phyloP scores from a whole-genome alignment of 1,140 invertebrate species.

The Macrobrachium nipponense region DNA sequence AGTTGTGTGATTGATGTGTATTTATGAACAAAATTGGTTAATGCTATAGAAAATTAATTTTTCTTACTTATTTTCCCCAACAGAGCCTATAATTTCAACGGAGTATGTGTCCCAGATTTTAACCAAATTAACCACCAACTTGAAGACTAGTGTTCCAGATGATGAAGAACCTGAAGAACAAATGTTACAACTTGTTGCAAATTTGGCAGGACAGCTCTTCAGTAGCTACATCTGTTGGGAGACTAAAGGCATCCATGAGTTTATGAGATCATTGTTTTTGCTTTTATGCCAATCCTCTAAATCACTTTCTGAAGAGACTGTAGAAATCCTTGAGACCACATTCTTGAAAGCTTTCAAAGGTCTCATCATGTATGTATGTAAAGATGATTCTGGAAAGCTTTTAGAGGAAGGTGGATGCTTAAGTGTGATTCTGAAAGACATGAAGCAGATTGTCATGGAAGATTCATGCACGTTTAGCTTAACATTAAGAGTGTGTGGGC shows the following conservation, averaged over 20 bases:
- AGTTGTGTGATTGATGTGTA: too few relatives aligned
- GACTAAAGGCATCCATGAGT: conserved; percentile 42
- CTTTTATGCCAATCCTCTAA: conserved; percentile 38
- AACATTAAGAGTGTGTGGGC: conserved; percentile 19
- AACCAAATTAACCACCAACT: conserved; percentile 30
- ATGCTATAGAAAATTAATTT: neutral
- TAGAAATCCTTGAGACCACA: conserved; percentile 21
- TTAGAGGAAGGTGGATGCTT: conserved; percentile 38
- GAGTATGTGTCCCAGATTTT: conserved; percentile 40
- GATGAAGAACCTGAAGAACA: conserved; percentile 23
- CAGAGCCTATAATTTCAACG: conserved; percentile 34
- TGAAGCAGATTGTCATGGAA: conserved; percentile 31
- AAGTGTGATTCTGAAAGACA: conserved; percentile 30
- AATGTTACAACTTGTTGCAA: conserved; percentile 25
- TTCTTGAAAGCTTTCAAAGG: conserved; percentile 41
- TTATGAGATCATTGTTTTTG: conserved; percentile 36
- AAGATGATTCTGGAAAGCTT: conserved; percentile 22
- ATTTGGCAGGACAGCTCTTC: conserved; percentile 26
- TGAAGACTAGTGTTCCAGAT: conserved; percentile 13
- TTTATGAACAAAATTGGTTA: too few relatives aligned
- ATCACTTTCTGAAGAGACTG: conserved; percentile 13
- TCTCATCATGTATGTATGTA: conserved; percentile 5
- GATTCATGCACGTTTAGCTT: conserved; percentile 4
- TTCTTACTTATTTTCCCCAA: neutral
- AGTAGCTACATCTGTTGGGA: conserved; percentile 39